Conservation (phyloP, 2,888 invertebrate species). For the Formica aserva region DNA sequence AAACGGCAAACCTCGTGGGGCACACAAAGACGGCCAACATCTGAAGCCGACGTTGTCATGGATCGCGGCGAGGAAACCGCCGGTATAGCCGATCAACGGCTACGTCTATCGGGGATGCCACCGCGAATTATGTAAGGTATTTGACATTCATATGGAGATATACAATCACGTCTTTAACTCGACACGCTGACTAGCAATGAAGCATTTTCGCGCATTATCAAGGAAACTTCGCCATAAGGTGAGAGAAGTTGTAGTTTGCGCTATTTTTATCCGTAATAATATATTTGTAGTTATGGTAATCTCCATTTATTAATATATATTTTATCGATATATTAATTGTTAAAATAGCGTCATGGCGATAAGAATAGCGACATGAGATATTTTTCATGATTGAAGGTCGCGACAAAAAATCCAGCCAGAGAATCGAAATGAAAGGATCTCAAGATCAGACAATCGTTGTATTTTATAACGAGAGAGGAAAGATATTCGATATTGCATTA, state of each 20-base stretch:
- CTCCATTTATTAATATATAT: not conserved
- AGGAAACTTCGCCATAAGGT: not conserved
- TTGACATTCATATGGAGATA: not conserved
- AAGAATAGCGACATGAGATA: not conserved
- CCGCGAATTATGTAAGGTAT: not conserved
- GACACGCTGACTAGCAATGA: not conserved
- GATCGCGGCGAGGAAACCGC: not conserved
- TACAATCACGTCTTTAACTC: not conserved
- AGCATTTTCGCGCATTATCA: not conserved
- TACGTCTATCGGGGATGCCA: not conserved
- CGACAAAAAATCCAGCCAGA: not conserved
- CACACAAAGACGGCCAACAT: not conserved
- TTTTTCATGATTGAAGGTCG: not conserved
- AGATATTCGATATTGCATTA: no score
- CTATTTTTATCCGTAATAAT: not conserved
- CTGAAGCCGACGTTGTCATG: not conserved
- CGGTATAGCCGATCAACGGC: not conserved
- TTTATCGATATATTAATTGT: not conserved
- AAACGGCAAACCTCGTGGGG: not conserved
- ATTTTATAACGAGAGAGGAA: no score
- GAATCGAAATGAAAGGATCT: not conserved
- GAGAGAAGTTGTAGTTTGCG: not conserved
- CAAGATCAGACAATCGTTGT: not conserved
- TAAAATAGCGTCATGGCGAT: not conserved
- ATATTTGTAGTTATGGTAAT: not conserved